phyloP scores from a whole-genome alignment of 1,140 invertebrate genomes.

The Papilio machaon region DNA sequence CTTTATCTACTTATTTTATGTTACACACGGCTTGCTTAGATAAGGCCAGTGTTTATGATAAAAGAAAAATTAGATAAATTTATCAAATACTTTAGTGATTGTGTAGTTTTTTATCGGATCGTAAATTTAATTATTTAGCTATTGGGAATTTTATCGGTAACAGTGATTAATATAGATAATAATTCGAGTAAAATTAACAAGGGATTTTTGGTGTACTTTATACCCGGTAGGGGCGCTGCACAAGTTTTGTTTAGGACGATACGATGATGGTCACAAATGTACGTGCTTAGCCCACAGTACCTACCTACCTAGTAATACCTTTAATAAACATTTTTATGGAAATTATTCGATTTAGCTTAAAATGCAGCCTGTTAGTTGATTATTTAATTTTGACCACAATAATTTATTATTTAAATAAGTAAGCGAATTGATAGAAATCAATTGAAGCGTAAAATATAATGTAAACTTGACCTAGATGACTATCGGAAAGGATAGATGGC shows the following conservation, averaged over 20 bases:
- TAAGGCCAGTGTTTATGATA: background rate
- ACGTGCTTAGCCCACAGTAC: too few relatives aligned
- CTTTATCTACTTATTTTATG: background rate
- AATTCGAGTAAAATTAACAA: background rate
- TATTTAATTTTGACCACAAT: constrained; percentile 1
- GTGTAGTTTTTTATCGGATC: background rate
- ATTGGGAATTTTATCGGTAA: background rate
- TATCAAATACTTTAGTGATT: background rate
- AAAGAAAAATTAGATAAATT: background rate
- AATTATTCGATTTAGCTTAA: background rate
- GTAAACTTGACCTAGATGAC: background rate
- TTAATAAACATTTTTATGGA: too few relatives aligned
- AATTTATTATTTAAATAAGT: background rate
- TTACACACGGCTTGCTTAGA: background rate
- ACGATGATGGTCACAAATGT: too few relatives aligned
- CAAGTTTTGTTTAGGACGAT: too few relatives aligned
- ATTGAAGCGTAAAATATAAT: background rate
- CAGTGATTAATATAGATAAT: background rate
- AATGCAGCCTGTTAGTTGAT: background rate
- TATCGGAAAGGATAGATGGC: background rate
- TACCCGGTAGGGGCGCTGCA: too few relatives aligned
- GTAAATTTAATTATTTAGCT: background rate
- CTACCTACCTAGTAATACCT: too few relatives aligned
- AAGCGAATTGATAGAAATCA: background rate
- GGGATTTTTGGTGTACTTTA: too few relatives aligned